Conservation (phyloP, 2,113 vertebrate genomes). For the Edolisoma coerulescens region DNA sequence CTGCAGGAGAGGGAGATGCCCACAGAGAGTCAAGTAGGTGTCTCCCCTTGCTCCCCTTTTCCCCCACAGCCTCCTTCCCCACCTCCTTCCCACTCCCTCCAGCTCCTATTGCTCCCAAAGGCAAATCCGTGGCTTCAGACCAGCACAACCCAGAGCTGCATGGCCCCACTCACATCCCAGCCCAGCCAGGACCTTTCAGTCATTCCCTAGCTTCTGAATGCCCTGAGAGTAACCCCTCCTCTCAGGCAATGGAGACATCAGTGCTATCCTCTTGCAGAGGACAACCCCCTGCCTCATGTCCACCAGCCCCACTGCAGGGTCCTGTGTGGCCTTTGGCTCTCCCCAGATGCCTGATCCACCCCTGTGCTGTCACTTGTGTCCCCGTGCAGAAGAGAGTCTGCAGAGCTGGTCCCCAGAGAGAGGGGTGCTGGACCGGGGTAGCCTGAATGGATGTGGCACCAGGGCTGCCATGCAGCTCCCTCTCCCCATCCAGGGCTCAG, state of each 20-base stretch:
- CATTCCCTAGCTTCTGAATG: neutral
- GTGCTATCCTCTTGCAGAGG: neutral
- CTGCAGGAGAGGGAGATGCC: neutral
- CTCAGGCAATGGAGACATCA: neutral
- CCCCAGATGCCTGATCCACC: accelerated
- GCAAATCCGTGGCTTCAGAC: neutral
- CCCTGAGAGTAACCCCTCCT: accelerated
- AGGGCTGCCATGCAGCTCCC: neutral
- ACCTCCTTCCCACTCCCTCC: neutral
- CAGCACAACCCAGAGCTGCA: neutral
- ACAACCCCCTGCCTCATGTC: neutral
- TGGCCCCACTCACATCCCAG: neutral
- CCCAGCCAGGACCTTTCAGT: neutral
- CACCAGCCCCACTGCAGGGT: neutral
- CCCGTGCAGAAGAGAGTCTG: accelerated
- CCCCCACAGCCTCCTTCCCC: neutral
- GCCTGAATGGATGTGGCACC: neutral
- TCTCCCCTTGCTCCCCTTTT: neutral
- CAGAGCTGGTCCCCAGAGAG: neutral
- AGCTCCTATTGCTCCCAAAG: neutral
- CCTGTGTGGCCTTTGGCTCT: neutral
- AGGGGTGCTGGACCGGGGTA: accelerated
- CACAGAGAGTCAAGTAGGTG: accelerated
- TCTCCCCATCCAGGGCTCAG: neutral
- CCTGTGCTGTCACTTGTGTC: neutral